Conservation (phyloP, 35 echinoderm and acorn worm genomes). For the Ophiothrix spiculata region DNA sequence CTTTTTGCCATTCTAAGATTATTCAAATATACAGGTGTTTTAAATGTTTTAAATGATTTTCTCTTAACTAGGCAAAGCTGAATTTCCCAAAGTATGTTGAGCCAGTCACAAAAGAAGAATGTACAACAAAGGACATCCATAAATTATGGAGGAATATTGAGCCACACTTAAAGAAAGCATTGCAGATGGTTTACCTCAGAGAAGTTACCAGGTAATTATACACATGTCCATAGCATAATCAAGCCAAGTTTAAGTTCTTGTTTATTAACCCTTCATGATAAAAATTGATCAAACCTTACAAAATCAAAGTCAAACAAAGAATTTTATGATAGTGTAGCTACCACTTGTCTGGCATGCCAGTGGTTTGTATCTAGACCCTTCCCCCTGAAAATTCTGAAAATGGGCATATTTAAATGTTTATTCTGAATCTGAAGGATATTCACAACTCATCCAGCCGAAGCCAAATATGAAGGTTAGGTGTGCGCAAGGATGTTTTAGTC, state of each 20-base stretch:
- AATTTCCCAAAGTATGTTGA: constrained; percentile 98
- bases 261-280: neutral
- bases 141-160: constrained; percentile 98
- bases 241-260: neutral
- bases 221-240: neutral
- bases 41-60: no score
- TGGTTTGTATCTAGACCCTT: neutral
- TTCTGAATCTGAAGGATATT: no score
- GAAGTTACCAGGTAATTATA: constrained; percentile 87
- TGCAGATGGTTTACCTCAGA: constrained; percentile 86
- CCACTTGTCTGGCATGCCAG: neutral
- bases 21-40: no score
- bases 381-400: neutral
- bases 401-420: no score
- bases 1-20: no score
- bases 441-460: no score
- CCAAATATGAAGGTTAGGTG: no score
- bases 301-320: neutral
- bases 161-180: constrained; percentile 93
- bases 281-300: no score
- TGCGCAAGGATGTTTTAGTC: no score
- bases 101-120: constrained; percentile 74
- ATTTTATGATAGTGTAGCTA: neutral
- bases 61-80: constrained; percentile 78
- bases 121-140: constrained; percentile 61